These are phyloP conservation scores for Cyprinus carpio DNA, from an alignment of 2,113 vertebrate species.

Conservation along the genomic window DNA sequence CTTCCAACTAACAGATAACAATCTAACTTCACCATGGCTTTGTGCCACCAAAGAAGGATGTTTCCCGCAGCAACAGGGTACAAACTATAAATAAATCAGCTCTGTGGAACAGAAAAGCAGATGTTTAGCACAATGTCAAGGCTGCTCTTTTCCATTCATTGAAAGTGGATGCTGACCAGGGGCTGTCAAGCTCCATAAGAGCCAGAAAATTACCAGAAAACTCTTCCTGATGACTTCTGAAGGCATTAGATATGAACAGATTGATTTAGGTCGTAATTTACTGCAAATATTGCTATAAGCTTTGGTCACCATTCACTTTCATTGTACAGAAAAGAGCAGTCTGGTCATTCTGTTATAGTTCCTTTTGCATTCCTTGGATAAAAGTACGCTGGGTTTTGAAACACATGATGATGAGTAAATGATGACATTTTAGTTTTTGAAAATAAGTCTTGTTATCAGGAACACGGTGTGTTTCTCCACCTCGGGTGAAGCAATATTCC, in stretches of 20 bases:
- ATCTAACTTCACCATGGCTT: conserved; percentile 46
- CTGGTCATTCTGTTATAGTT: neutral
- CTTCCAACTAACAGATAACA: conserved; percentile 53
- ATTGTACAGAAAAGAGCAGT: too few species aligned
- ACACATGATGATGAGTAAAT: neutral
- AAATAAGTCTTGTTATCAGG: neutral
- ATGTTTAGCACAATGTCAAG: neutral
- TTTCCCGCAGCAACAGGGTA: conserved; percentile 35
- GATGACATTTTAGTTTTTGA: neutral
- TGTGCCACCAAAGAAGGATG: conserved; percentile 27
- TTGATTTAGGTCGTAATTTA: too few species aligned
- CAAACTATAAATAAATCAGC: conserved; percentile 31
- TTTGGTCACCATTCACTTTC: neutral
- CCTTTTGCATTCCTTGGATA: neutral
- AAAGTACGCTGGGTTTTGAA: neutral
- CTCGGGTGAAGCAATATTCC: conserved; percentile 27
- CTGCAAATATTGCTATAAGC: neutral
- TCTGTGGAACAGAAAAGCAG: neutral
- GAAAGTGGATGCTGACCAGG: neutral
- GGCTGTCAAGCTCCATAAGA: neutral
- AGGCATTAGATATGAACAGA: neutral
- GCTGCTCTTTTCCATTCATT: neutral
- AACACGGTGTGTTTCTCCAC: conserved; percentile 4
- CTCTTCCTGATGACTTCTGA: too few species aligned
- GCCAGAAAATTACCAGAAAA: too few species aligned